Percentiles rank a stretch among this genome's conserved stretches.
Evolutionary conservation across 1,140 invertebrate species (phyloP).

Genomic region (Sinella curviseta): DNA sequence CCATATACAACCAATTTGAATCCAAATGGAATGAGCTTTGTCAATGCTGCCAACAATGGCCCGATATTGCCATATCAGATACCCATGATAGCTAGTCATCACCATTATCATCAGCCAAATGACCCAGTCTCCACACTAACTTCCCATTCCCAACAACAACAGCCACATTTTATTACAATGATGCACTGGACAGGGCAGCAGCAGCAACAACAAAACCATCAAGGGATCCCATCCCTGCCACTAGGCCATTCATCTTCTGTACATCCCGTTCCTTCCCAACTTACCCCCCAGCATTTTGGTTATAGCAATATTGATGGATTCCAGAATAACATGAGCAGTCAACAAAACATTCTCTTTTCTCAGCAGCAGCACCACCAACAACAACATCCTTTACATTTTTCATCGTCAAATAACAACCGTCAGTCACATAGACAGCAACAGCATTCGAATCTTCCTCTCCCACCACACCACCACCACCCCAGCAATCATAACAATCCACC

Average conservation of each 20-base stretch:
- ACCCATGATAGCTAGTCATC: background rate
- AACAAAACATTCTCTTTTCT: background rate
- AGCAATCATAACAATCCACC: background rate
- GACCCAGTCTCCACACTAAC: background rate
- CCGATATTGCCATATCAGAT: slow-evolving; percentile 39
- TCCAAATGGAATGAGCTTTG: slow-evolving; percentile 24
- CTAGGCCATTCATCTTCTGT: slow-evolving; percentile 5
- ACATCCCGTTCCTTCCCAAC: slow-evolving; percentile 33
- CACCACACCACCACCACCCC: slow-evolving; percentile 9
- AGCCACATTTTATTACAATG: background rate
- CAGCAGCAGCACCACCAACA: slow-evolving; percentile 17
- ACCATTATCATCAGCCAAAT: slow-evolving; percentile 5
- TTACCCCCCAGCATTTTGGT: slow-evolving; percentile 35
- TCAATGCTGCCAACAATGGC: background rate
- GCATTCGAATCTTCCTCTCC: background rate
- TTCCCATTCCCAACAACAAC: background rate
- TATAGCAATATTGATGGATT: slow-evolving; percentile 28
- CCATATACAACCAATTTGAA: background rate
- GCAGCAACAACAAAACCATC: no score
- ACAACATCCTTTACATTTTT: background rate
- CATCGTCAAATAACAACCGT: slow-evolving; percentile 1
- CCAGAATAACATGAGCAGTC: background rate
- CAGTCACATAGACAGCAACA: slow-evolving; percentile 20
- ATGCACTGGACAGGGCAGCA: slow-evolving; percentile 7
- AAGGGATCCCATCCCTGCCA: background rate